These are phyloP conservation scores for Tetragonula clypearis DNA, from an alignment of 1,140 invertebrate species.

Conservation along the genomic window DNA sequence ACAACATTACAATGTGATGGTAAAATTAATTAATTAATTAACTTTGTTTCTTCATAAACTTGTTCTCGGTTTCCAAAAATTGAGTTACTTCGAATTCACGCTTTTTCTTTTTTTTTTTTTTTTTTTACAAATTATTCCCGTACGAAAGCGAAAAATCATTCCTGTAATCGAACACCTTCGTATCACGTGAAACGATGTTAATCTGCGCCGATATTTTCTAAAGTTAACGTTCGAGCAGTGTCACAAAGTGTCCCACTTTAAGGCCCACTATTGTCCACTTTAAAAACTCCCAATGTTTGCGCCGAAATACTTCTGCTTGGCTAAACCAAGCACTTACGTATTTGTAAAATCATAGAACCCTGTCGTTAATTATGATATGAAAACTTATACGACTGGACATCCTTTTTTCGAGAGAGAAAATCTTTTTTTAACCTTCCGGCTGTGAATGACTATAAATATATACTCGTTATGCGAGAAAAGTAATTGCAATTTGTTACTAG, in stretches of 20 bases:
- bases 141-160: not conserved
- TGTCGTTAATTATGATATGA: not conserved
- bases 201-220: constrained; percentile 2
- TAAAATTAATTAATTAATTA: too few relatives aligned
- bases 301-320: not conserved
- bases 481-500: too few relatives aligned
- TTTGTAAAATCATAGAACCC: not conserved
- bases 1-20: too few relatives aligned
- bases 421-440: too few relatives aligned
- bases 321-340: not conserved
- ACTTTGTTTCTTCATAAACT: too few relatives aligned
- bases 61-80: not conserved
- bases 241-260: not conserved
- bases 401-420: not conserved
- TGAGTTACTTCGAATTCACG: not conserved
- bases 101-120: too few relatives aligned
- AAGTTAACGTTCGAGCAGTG: not conserved
- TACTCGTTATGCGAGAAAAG: too few relatives aligned
- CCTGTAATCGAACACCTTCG: not conserved
- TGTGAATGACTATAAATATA: too few relatives aligned
- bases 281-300: too few relatives aligned
- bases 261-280: not conserved
- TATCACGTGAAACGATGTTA: constrained; percentile 8
- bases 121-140: not conserved
- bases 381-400: not conserved